Evolutionary conservation across 2,797 vertebrate genomes (phyloP), one percentile per base, ranked within the genome.

Genomic region (Xyrichtys novacula): DNA sequence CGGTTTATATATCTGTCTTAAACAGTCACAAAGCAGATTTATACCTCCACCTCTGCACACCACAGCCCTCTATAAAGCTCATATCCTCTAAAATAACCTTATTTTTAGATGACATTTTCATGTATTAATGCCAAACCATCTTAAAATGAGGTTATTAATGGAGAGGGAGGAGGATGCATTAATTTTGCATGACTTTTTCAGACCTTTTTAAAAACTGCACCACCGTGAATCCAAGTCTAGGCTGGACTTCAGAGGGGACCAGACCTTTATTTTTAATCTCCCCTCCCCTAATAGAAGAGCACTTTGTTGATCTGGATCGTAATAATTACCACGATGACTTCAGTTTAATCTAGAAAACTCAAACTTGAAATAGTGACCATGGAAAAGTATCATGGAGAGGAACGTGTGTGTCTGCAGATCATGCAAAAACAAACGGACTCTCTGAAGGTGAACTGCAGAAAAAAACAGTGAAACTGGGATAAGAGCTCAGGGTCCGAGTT

Each of bases 131-230:
- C 39, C 64, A 54, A 1, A 52, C 19, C 26, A 10, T 49, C 38
- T 62, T 19, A 50, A 65, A 57, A 64, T 69, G 20, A 80, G 57
- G 23, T 55, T 36, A 67, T 71, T 79, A 75, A 66, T 23, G 34
- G 34, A 55, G 29, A 31, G 16, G 1, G 7, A 46, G 25, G 7
- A 46, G 25, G 22, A 20, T 0, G 17, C 25, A 62, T 78, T 66
- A 32, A 72, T 80, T 60, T 62, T 55, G 34, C 47, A 72, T 59
- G 43, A 42, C 10, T 36, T 42, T 31, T 52, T 69, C 46, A 46
- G 49, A 64, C 36, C 59, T 56, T 56, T 44, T 71, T 26, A 16
- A 34, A 66, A 75, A 15, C 25, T 36, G 20, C 17, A 54, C 39
- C 2, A 0, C 20, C 4, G 14, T 26, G n/a, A 20, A 64, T 19